These are phyloP conservation scores for Drosophila rhopaloa DNA, from an alignment of 1,140 invertebrate genomes.

Conservation along the genomic window DNA sequence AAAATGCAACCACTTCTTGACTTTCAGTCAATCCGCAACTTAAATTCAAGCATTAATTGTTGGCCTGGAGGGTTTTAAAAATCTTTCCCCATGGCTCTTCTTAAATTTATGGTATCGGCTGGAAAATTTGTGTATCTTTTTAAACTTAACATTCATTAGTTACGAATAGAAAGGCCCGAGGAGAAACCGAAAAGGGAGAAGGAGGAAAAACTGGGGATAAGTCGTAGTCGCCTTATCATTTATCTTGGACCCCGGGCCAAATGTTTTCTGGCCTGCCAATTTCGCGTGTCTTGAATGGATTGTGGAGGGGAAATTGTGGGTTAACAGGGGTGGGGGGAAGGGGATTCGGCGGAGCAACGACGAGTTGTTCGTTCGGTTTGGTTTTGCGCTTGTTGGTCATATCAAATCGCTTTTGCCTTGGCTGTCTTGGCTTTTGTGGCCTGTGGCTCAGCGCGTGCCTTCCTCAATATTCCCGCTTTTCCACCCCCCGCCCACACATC, in stretches of 20 bases:
- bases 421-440: constrained; percentile 65
- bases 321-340: neutral
- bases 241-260: constrained; percentile 62
- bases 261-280: constrained; percentile 57
- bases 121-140: constrained; percentile 52
- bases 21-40: constrained; percentile 9
- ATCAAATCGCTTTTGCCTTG: constrained; percentile 46
- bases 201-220: constrained; percentile 24
- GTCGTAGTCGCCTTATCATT: constrained; percentile 73
- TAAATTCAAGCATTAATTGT: constrained; percentile 2
- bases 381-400: constrained; percentile 49
- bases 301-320: constrained; percentile 3
- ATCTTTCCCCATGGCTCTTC: constrained; percentile 30
- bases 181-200: neutral
- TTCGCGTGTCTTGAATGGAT: constrained; percentile 45
- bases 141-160: constrained; percentile 71
- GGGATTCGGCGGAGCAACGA: constrained; percentile 11
- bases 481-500: constrained; percentile 39
- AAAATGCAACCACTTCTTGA: neutral
- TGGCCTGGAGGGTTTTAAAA: neutral
- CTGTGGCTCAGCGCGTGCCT: constrained; percentile 62
- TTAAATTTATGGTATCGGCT: constrained; percentile 29
- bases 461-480: constrained; percentile 27
- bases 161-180: constrained; percentile 41
- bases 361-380: constrained; percentile 36